phyloP scores from a whole-genome alignment of 1,140 invertebrate species.

The Lepidurus arcticus region DNA sequence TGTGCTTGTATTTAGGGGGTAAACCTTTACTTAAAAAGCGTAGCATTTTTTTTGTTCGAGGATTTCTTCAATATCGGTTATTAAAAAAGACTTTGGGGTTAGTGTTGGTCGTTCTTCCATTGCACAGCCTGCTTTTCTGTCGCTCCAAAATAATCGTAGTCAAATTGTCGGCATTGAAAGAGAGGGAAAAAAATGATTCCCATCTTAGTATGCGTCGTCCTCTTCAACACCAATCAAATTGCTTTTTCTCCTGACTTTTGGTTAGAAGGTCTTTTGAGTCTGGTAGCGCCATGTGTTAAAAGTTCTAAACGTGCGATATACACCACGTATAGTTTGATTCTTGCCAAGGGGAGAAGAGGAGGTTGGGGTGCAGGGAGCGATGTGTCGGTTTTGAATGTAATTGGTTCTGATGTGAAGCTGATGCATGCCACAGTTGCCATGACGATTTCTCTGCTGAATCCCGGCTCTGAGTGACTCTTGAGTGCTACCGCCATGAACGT shows the following conservation, averaged over 20 bases:
- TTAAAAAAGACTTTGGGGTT: too few species aligned
- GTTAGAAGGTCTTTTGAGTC: background rate
- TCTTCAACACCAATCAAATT: background rate
- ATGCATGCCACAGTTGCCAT: constrained; percentile 21
- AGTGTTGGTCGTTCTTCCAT: too few species aligned
- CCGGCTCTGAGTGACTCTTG: background rate
- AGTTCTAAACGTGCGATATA: background rate
- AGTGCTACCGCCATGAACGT: constrained; percentile 13
- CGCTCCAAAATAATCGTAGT: too few species aligned
- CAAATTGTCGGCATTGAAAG: background rate
- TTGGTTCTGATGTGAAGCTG: constrained; percentile 17
- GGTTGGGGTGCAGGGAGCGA: background rate
- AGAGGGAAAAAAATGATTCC: background rate
- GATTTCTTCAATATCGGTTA: too few species aligned
- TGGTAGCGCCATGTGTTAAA: constrained; percentile 14
- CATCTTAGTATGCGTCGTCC: background rate
- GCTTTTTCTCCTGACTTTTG: background rate
- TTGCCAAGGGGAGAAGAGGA: background rate
- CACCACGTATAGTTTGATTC: background rate
- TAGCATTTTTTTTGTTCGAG: too few species aligned
- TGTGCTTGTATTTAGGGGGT: too few species aligned
- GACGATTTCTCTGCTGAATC: background rate
- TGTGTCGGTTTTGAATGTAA: constrained; percentile 16
- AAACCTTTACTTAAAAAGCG: too few species aligned
- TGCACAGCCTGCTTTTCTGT: too few species aligned